Percentiles rank a stretch among this genome's conserved stretches.
These are phyloP conservation scores for Perca fluviatilis DNA, from an alignment of 2,113 vertebrate genomes.

Conservation along the genomic window DNA sequence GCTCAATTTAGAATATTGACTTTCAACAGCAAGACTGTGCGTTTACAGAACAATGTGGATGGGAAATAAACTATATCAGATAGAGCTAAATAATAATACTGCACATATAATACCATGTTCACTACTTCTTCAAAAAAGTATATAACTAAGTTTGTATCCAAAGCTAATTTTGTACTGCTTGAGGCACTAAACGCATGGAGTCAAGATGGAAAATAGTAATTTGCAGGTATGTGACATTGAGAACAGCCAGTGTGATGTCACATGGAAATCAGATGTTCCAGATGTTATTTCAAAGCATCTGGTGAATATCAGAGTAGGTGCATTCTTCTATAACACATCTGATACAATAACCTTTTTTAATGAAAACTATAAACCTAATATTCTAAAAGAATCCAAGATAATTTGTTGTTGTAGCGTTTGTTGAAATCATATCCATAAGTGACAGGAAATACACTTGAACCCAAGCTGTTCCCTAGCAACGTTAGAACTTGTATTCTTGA, in stretches of 20 bases:
- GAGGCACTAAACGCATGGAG: constrained; percentile 12
- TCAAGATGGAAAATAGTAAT: constrained; percentile 46
- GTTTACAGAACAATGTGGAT: constrained; percentile 7
- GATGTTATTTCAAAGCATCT: constrained; percentile 45
- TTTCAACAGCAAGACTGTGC: neutral
- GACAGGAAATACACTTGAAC: constrained; percentile 23
- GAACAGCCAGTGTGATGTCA: constrained; percentile 34
- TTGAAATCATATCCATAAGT: neutral
- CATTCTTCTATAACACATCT: neutral
- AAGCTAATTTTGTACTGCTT: neutral
- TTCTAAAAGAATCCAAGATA: neutral
- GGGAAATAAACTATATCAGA: neutral
- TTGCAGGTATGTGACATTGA: constrained; percentile 37
- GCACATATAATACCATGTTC: neutral
- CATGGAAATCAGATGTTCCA: constrained; percentile 49
- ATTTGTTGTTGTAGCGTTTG: neutral
- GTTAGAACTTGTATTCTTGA: constrained; percentile 8
- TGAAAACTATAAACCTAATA: neutral
- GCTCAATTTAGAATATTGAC: constrained; percentile 9
- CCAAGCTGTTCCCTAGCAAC: constrained; percentile 48
- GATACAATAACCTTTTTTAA: neutral
- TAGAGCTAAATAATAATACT: neutral
- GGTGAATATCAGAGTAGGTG: neutral
- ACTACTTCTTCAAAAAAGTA: neutral
- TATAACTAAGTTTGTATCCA: neutral